Base-by-base conservation (phyloP, 2,113 vertebrate genomes). In the Myotis davidii region DNA sequence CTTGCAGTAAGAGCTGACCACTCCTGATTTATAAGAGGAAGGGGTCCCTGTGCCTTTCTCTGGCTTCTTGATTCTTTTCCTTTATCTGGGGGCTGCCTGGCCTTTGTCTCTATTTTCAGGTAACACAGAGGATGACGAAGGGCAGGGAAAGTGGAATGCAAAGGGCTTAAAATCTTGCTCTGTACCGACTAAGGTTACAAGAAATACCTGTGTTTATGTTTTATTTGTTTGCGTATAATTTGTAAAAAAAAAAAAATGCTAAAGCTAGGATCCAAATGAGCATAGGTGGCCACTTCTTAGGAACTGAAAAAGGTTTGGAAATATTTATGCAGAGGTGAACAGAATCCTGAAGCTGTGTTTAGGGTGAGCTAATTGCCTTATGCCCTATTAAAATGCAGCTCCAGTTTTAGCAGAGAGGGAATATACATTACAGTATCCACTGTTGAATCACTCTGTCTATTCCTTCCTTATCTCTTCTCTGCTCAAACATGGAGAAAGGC, bases 191-290 rank as follows among this genome's bases (percentile, higher is more conserved):
- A 72, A 79, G 27, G 23, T 32, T 65, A 56, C 5, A 88, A 85
- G 39, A 78, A 81, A 45, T 91, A 14, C 2, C 37, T 52, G 23
- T 37, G 16, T 56, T 10, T 73, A 18, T 45, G 81, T 82, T 77
- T 79, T 42, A 76, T 86, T 88, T 95, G 9, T 96, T 92, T 94
- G 18, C 17, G 13, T 42, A 50, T 23, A 81, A 85, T 88, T 78
- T 76, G 17, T 34, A 18, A 59, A 88, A 64, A 61, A 56, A 61
- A 56, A 69, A 73, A 64, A 65, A 45, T 45, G 70, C 48, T 78
- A 45, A 72, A 59, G 1, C 48, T 82, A 39, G 11, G 69, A 81
- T 50, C 14, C 14, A 83, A 70, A 88, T 85, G 21, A 88, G 21
- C 21, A 45, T 25, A 73, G 32, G 9, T 74, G 67, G n/a, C 39